Evolutionary conservation across 1,140 invertebrate genomes (phyloP), one percentile per base, ranked within the genome.

Genomic region (Diorhabda elongata): DNA sequence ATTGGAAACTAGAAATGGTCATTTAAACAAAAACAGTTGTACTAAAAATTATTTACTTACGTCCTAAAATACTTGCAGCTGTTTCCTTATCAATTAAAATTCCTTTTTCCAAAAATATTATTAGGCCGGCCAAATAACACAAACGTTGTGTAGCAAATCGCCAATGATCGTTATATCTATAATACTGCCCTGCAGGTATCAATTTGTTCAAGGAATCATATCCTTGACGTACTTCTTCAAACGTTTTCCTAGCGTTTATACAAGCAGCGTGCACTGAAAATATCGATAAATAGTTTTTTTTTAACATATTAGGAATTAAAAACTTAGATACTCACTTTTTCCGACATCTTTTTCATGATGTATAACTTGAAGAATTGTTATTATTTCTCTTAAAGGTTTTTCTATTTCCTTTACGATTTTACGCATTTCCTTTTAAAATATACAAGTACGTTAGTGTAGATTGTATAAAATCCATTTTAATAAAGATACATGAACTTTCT

Each of bases 91-190:
- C 83, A 0, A 92, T 88, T 58, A 96, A 82, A 67, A 89, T 83
- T 7, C 92, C 92, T 60, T 86, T 84, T 82, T 94, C 91, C 42
- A 97, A 80, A 83, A 93, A 97, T 57, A 92, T 83, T 44, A 91
- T 88, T 59, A 96, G 83, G 6, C 93, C 88, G 68, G 89, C 87
- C 5, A 93, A 78, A 77, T 91, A 95, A 66, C 90, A 89, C 61
- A 95, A 83, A 60, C 90, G 84, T 76, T 96, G 93, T 0, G 90
- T 94, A 69, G 90, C 88, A 79, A 87, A 91, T 58, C 89, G 85
- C 94, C 94, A 97, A 70, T 93, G 91, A 75, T 97, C 94, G 77
- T 95, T 88, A 77, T 89, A 94, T 75, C 93, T 89, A 79, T 92
- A 93, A 82, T 91, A 93, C 71, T 92, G 88, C 69, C 88, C 86